Evolutionary conservation across 1,140 invertebrate species (phyloP).

Genomic region (Holotrichia oblita): DNA sequence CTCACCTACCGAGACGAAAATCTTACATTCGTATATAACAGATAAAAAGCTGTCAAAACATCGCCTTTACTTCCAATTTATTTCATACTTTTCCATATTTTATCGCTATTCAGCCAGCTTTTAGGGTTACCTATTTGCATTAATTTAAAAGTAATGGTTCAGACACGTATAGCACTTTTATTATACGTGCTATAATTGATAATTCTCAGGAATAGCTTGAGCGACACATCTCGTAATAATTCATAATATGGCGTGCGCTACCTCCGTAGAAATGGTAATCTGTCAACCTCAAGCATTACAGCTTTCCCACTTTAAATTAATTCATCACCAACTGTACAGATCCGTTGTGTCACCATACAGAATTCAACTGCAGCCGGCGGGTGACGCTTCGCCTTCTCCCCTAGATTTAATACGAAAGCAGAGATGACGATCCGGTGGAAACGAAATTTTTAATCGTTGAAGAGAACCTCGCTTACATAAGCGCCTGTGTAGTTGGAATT

Average conservation of each 20-base stretch:
- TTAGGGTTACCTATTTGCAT: not conserved
- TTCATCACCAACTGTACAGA: slow-evolving; percentile 18
- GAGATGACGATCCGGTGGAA: not conserved
- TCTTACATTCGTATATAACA: too few relatives aligned
- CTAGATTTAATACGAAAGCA: not conserved
- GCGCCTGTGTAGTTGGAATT: too few relatives aligned
- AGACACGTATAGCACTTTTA: not conserved
- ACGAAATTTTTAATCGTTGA: not conserved
- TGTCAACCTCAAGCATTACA: slow-evolving; percentile 31
- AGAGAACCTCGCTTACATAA: too few relatives aligned
- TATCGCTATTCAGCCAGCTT: too few relatives aligned
- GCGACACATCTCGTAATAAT: slow-evolving; percentile 25
- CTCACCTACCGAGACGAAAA: too few relatives aligned
- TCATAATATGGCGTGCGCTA: not conserved
- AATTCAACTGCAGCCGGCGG: not conserved
- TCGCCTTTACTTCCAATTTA: too few relatives aligned
- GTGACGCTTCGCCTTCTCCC: not conserved
- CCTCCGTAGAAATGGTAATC: not conserved
- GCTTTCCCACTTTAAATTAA: slow-evolving; percentile 24
- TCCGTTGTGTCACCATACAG: slow-evolving; percentile 18
- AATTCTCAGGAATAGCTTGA: not conserved
- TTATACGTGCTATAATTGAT: slow-evolving; percentile 1
- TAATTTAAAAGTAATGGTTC: not conserved
- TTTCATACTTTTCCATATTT: too few relatives aligned
- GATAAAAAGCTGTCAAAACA: too few relatives aligned